Evolutionary conservation across 2,797 vertebrate genomes (phyloP).

Genomic region (Ciconia nigra): DNA sequence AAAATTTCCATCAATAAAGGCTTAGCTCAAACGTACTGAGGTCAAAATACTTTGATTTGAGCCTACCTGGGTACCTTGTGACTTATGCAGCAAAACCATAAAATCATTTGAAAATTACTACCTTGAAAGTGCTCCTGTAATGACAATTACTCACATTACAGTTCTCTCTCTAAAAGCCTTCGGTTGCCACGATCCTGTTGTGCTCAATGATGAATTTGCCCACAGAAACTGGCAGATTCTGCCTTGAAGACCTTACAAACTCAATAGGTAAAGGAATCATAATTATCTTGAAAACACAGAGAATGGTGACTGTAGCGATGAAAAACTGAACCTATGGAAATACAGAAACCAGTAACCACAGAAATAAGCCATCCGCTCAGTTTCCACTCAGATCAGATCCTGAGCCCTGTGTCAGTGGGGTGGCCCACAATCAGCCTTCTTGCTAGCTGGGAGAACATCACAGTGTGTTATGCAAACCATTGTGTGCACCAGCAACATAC

Average conservation of each 20-base stretch:
- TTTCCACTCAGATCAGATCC: not conserved
- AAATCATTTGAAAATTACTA: not conserved
- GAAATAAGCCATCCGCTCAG: not conserved
- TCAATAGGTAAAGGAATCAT: not conserved
- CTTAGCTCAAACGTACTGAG: not conserved
- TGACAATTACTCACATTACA: not conserved
- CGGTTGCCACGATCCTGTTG: not conserved
- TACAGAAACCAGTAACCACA: not conserved
- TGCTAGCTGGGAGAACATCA: not conserved
- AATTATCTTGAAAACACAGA: not conserved
- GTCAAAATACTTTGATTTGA: not conserved
- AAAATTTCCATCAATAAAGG: conserved; percentile 27
- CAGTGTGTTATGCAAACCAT: not conserved
- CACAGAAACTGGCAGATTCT: not conserved
- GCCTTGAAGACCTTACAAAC: not conserved
- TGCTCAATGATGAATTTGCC: not conserved
- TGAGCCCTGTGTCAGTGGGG: not conserved
- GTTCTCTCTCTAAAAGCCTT: not conserved
- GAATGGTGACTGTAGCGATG: not conserved
- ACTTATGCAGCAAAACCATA: not conserved
- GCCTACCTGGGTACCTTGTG: not conserved
- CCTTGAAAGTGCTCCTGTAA: not conserved
- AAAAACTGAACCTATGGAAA: not conserved
- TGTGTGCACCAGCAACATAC: rapidly evolving
- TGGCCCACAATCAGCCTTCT: not conserved